Evolutionary conservation across 2,888 invertebrate species (phyloP), one percentile per base, ranked within the genome.

Genomic region (Drosophila paracracens): DNA sequence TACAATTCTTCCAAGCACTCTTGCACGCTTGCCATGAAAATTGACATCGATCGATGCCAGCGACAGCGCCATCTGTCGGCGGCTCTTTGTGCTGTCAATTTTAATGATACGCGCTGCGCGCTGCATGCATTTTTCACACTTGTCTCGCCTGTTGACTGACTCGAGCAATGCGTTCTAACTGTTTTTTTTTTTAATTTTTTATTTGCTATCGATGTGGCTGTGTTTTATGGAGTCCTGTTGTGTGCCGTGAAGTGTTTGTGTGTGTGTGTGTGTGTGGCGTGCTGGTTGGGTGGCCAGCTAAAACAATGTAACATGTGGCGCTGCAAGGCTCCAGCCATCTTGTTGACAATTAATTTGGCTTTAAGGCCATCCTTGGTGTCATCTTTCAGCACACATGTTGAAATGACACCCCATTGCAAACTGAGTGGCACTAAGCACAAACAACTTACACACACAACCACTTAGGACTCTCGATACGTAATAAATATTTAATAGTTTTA

Each of bases 321-420:
- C 61, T 81, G 87, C 79, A 75, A 66, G 67, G 54, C 52, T 76
- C 79, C 81, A 78, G 68, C 62, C 62, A 81, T 79, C 74, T 76
- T 88, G 81, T 84, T 88, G 84, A 83, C 84, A 88, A 84, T 84
- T 84, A 88, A 84, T 84, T 88, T 86, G 87, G 84, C 81, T 76
- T 72, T 79, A 70, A 70, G 74, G 73, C 70, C 81, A 73, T 74
- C 79, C 74, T 73, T 76, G 83, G 83, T 84, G 78, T 81, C 81
- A 74, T 62, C 66, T 76, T 76, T 66, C 79, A 74, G 71, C 82
- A 76, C 78, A 66, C 74, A 57, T 79, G 65, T 40, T 64, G 54
- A 51, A 72, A 27, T 56, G 13, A 18, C 38, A 13, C 8, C 25
- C 50, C 40, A 31, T 31, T 38, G 46, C 36, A 51, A 52, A 25